phyloP scores from a whole-genome alignment of 2,113 vertebrate species.

The Cyphomyrus plagiostoma region DNA sequence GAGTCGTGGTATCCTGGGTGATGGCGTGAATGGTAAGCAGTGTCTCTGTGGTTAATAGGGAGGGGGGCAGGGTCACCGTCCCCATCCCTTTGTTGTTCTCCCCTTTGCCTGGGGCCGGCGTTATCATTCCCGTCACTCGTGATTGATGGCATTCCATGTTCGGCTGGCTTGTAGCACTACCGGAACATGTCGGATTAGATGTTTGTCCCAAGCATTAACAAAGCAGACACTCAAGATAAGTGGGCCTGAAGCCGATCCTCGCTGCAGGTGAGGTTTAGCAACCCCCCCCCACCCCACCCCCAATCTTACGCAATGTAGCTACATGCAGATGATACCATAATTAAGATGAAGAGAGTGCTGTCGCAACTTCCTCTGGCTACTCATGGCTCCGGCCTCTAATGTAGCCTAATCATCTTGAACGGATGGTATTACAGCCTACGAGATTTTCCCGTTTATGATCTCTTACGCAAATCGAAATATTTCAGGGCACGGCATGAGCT shows the following conservation, averaged over 20 bases:
- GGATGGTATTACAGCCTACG: background rate
- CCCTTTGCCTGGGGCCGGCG: background rate
- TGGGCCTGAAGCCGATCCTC: background rate
- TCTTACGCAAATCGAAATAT: background rate
- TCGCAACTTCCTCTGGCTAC: background rate
- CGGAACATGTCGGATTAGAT: conserved; percentile 18
- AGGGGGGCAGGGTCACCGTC: background rate
- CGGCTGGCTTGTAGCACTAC: background rate
- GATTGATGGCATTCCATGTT: conserved; percentile 13
- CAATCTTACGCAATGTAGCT: background rate
- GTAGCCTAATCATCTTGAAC: background rate
- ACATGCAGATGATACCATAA: background rate
- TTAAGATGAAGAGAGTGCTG: background rate
- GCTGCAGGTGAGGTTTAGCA: background rate
- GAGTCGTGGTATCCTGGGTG: conserved; percentile 9
- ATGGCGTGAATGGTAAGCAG: background rate
- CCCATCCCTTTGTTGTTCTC: background rate
- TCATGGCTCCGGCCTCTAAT: background rate
- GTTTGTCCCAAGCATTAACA: background rate
- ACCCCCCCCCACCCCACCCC: background rate
- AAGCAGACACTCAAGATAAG: conserved; percentile 9
- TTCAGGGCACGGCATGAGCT: background rate
- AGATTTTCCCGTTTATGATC: background rate
- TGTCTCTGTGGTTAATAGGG: background rate
- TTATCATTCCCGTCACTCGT: conserved; percentile 16